Evolutionary conservation across 2,797 vertebrate genomes (phyloP), one percentile per base, ranked within the genome.

Genomic region (Hypotaenidia okinawae): DNA sequence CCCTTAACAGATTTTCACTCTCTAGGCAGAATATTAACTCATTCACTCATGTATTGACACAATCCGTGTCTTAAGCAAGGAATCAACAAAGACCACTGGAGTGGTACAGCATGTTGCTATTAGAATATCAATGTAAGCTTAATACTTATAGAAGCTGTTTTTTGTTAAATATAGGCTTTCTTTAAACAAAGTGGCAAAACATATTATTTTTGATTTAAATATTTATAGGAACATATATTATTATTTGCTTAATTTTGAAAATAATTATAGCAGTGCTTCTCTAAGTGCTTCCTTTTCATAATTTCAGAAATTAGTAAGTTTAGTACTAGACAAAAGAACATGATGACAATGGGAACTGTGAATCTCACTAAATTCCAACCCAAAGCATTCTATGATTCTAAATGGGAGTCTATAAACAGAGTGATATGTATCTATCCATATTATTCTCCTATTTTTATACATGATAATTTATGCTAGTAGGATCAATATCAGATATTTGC

Each of bases 241-340:
- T 51, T 85, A 62, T 4, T 72, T 10, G 62, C 33, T 91, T 90
- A 87, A 69, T 75, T 78, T 93, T 87, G 52, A 52, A 94, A 93
- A 64, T 58, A 69, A 39, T 41, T 66, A 58, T 5, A 73, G 7
- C 12, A 59, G n/a, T 84, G 51, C 11, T 83, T 83, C 51, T 68
- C 0, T 21, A 85, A 70, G 19, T 17, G 30, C 33, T 72, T 95
- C 21, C 35, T 91, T 84, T 75, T 68, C 27, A 41, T 68, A 41
- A 74, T 67, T 83, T 77, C 67, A n/a, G 23, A 87, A 79, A 83
- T 37, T 0, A 75, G 1, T 59, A 89, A 72, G 66, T 72, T 80
- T 41, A 84, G 11, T 61, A 77, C 5, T 23, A 55, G 43, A 54
- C 11, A 63, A 91, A 91, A 73, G 22, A 57, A 79, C 9, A 32